Evolutionary conservation across 2,113 vertebrate genomes (phyloP).

Genomic region (Aldabrachelys gigantea): DNA sequence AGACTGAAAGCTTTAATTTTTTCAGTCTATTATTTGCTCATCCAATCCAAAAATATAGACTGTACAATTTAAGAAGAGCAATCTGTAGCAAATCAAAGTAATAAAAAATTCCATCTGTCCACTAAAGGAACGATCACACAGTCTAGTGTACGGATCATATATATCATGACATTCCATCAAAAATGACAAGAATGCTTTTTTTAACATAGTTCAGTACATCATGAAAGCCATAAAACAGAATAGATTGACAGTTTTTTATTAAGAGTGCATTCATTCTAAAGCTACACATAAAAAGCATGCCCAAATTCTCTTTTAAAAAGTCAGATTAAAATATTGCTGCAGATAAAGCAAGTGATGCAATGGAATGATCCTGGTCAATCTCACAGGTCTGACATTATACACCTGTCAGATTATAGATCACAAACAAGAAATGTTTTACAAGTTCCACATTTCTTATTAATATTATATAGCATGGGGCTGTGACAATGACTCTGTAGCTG

Average conservation of each 20-base stretch:
- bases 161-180: conserved; percentile 25
- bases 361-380: not conserved
- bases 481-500: not conserved
- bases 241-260: not conserved
- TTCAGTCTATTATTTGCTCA: conserved; percentile 49
- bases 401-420: not conserved
- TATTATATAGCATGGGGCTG: not conserved
- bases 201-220: not conserved
- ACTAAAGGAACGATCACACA: not conserved
- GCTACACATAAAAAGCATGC: not conserved
- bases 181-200: not conserved
- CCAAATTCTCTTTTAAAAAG: not conserved
- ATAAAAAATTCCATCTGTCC: conserved; percentile 38
- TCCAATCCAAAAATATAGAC: conserved; percentile 37
- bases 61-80: conserved; percentile 28
- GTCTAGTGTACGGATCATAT: not conserved
- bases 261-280: not conserved
- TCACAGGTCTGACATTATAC: rapidly evolving
- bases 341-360: not conserved
- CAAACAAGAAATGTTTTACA: not conserved
- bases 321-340: not conserved
- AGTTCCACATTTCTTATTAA: not conserved
- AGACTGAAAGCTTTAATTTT: conserved; percentile 72
- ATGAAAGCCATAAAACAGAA: not conserved
- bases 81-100: conserved; percentile 64